Evolutionary conservation across 2,113 vertebrate species (phyloP), one percentile per base, ranked within the genome.

Genomic region (Lepus europaeus): DNA sequence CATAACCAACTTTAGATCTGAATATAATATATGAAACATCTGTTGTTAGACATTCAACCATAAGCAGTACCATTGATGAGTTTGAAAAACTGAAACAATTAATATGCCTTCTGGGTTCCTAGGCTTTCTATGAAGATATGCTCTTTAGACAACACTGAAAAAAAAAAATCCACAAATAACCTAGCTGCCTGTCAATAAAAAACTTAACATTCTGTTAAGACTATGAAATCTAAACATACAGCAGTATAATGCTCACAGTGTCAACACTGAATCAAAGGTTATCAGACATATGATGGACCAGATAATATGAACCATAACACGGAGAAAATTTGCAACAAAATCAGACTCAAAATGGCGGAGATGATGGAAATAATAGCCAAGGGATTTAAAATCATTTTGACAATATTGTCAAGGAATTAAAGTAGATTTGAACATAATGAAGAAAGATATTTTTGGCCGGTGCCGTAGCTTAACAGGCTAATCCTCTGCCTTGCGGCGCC

Each of bases 11-110:
- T 45, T 27, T 72, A 90, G 79, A 85, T 85, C 10, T 89, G 53
- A 91, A 82, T 31, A 82, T 86, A 83, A 87, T 61, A 36, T 69
- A 73, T 59, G 63, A 91, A 85, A 93, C 23, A 97, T 45, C 36
- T 88, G 12, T 61, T 88, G 79, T 84, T 89, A 91, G 45, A 77
- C 31, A 79, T 81, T 73, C 12, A 3, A 23, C n/a, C 91, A 56
- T 7, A 76, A 31, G 17, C 6, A 68, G 10, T 87, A 33, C 1
- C 72, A 14, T 16, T 64, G 68, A 8, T 78, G 25, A 77, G 82
- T 19, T 87, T 86, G 9, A 64, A 77, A 61, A 66, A 1, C 56
- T 16, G 10, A 69, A 92, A 78, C 8, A 74, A 70, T 72, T 56
- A 80, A 11, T 76, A 79, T 87, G 1, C 39, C 31, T 56, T 78